These are phyloP conservation scores for Onychomys leucogaster DNA, from an alignment of 2,797 vertebrate species.

Conservation along the genomic window DNA sequence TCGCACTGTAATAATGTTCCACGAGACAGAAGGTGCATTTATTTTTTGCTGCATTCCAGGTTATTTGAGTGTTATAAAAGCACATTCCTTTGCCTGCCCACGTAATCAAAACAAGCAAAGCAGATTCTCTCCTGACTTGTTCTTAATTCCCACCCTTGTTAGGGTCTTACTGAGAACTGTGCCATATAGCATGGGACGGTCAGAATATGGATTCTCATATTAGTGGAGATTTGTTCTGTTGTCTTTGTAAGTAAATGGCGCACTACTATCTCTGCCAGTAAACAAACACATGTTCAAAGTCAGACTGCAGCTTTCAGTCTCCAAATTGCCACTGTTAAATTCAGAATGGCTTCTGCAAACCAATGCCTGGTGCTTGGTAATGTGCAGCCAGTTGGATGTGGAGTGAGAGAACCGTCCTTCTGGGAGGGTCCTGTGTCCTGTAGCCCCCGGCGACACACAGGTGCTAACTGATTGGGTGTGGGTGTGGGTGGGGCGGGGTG, in stretches of 20 bases:
- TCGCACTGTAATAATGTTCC: constrained; percentile 62
- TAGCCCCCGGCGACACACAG: not conserved
- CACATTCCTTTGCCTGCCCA: constrained; percentile 68
- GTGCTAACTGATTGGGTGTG: not conserved
- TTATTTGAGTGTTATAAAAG: constrained; percentile 72
- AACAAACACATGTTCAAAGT: constrained; percentile 60
- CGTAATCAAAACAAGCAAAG: constrained; percentile 70
- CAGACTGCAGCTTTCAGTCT: constrained; percentile 48
- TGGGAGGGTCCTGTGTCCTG: not conserved
- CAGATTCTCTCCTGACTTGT: constrained; percentile 65
- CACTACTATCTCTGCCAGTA: constrained; percentile 19
- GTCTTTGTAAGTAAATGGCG: constrained; percentile 14
- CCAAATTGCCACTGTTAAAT: constrained; percentile 5
- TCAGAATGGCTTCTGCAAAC: constrained; percentile 41
- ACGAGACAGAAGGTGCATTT: constrained; percentile 78
- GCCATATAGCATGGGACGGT: not conserved
- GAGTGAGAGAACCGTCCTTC: constrained; percentile 4
- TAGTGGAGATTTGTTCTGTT: not conserved
- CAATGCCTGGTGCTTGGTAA: not conserved
- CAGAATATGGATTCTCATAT: constrained; percentile 50
- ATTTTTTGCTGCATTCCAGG: constrained; percentile 68
- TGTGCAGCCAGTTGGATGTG: not conserved
- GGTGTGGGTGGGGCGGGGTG: too few species aligned
- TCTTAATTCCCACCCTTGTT: constrained; percentile 59
- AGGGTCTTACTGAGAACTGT: constrained; percentile 41